Base-by-base conservation (phyloP, 2,797 vertebrate species). In the Hippoglossus hippoglossus region DNA sequence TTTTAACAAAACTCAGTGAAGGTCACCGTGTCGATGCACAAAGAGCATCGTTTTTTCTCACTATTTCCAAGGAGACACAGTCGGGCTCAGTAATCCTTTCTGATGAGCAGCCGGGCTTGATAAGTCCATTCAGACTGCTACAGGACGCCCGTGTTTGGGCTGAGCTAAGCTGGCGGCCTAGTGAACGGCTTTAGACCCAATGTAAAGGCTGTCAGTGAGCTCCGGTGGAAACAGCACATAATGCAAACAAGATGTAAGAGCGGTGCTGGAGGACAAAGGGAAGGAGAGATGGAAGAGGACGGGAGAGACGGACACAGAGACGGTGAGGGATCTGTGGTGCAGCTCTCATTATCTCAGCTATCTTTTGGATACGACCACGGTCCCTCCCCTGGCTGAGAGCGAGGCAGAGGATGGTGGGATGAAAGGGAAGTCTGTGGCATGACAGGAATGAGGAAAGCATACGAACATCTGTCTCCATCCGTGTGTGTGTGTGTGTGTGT, bases 401-500 rank as follows among this genome's bases (percentile, higher is more conserved):
- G 22, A 72, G 58, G 47, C 39, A 63, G 75, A 41, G 67, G 74
- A 72, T 51, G 77, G 60, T 31, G 31, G 71, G 79, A 87, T 85
- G 82, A 86, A 83, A 78, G 55, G 41, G 62, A 80, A 34, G 44
- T 79, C 67, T 68, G 73, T 46, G 71, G 82, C 70, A 88, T 83
- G 85, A 86, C 71, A 87, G 82, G 87, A 89, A 91, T 82, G 84
- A 87, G 80, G 80, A 88, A 81, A 73, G 60, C 65, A 76, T 22
- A 60, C 59, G 55, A 89, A 88, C 79, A 89, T 89, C 82, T 86
- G 79, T 83, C 81, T 77, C 50, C 21, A n/a, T 74, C 36, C 4
- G 56, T 63, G 56, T 77, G 58, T 75, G 53, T 71, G 65, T 69
- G 63, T 74, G 53, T 71, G 65, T 69, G 50, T 69, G 47, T 61